Base-by-base conservation (phyloP, 2,797 vertebrate species). In the Danio aesculapii region DNA sequence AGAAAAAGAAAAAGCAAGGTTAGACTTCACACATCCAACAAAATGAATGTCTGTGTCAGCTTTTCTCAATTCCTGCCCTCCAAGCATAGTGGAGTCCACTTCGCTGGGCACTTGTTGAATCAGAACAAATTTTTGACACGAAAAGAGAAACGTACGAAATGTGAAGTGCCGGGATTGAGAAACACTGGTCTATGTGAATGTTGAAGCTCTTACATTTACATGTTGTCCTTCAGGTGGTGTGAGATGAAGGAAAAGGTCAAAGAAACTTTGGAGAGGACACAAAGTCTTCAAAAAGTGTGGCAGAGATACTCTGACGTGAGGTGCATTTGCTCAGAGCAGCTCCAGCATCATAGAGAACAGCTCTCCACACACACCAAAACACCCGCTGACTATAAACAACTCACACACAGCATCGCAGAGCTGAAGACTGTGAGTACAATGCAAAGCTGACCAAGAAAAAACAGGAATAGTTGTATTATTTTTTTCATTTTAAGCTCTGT, bases 171-270 rank as follows among this genome's bases (percentile, higher is more conserved):
- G 30, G 30, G 30, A 30, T 30, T 30, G 30, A 30, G 30, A 30
- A 30, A 30, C 30, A 30, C 30, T 30, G 30, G 30, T 30, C 30
- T 30, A 30, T 30, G 64, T 61, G 16, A 68, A 50, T 84, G 21
- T 70, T 49, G 44, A 46, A 67, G 17, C 59, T 57, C 46, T 67
- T n/a, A 14, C 53, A 16, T 73, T 8, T 72, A 9, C 70, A 9
- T 63, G 6, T 39, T 63, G 16, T 83, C 8, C 66, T 66, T 14
- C 92, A 99, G 97, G 75, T 97, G 96, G 97, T 85, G 89, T 2
- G 83, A 59, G 2, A 88, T 91, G 11, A 93, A 88, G 17, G 88
- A 87, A 76, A 90, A 88, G 4, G 50, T 97, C 13, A 44, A 84
- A 4, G 91, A 92, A 66, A 89, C 88, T 55, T 80, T 95, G 14